Evolutionary conservation across 1,140 invertebrate species (phyloP), one percentile per base, ranked within the genome.

Genomic region (Augochlora pura): DNA sequence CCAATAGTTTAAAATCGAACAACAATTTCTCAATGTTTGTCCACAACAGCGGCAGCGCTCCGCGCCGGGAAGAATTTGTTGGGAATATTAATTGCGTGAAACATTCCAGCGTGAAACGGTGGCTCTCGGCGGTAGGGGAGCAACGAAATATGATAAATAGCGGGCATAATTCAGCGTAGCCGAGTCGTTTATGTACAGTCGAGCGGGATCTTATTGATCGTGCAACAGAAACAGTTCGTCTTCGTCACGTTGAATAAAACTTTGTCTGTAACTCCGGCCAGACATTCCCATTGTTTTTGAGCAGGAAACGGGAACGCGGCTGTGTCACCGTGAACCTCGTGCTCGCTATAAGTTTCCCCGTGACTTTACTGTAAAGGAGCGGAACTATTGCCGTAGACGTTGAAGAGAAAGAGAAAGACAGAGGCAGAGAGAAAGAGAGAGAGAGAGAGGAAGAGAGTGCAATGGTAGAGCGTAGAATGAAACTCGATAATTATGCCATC

Each of bases 401-500:
- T 9, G 42, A 46, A 46, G 42, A 12, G 42, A 7, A 46, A 2
- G 42, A 46, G 42, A 12, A 46, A 46, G 12, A 46, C 8, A 9
- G 12, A 12, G 42, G 42, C 42, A 46, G 42, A 9, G 12, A 12
- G 42, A 46, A 7, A 46, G 42, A 32, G 32, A 32, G 32, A 32
- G 32, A 32, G 32, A 32, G 32, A 46, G 42, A 12, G 42, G 8
- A 7, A 9, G 42, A 46, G 42, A 7, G 12, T 5, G 12, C 2
- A 9, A 16, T 3, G 14, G 46, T 16, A 18, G 14, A 16, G 6
- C 16, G 49, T 46, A 52, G 49, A 52, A 21, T 32, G 69, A 66
- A 73, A 73, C 62, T 59, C 62, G 38, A 73, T 79, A 79, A 79
- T 79, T 72, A 72, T 72, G 23, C 38, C 49, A 62, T 54, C 60